Evolutionary conservation across 2,797 vertebrate species (phyloP), one percentile per base, ranked within the genome.

Genomic region (Myotis planiceps): DNA sequence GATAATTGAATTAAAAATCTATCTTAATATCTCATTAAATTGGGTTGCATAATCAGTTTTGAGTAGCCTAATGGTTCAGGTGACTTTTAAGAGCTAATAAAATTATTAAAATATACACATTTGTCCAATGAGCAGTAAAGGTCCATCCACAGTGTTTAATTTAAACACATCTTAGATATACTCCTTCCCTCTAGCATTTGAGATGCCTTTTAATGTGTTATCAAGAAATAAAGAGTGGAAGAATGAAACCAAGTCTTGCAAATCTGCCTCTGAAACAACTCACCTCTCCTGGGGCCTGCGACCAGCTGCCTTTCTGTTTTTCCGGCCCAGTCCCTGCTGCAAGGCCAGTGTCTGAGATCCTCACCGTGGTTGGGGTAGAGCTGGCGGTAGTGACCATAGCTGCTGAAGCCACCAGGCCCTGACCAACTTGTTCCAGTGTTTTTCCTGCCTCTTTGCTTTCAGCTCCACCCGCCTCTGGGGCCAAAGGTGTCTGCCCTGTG

Each of bases 231-330:
- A 78, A 92, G n/a, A 65, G 68, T 85, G 45, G 92, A 90, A 93
- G 71, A 58, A 16, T 89, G 49, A 96, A 95, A 29, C 47, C 92
- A 90, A 49, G 92, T 55, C 83, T 95, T 80, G 68, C 66, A 93
- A 23, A 91, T 91, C 84, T 97, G 71, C 84, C n/a, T 23, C 81
- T 90, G n/a, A 3, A 92, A 95, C 58, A 88, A 98, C 99, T 99
- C 98, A 99, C 99, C 99, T 99, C 99, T 94, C 99, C 99, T 93
- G 98, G 98, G 76, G 71, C 93, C 97, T 95, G 98, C 0, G 88
- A 98, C 99, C 99, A 99, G 96, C 98, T 95, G 21, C 98, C 97
- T 92, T 99, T 98, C 98, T 99, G 98, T 75, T 99, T 98, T 97
- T 99, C 99, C 76, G 99, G 98, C 95, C 97, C 98, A 68, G 97